phyloP scores from a whole-genome alignment of 1,140 invertebrate genomes.

The Eueides isabella region DNA sequence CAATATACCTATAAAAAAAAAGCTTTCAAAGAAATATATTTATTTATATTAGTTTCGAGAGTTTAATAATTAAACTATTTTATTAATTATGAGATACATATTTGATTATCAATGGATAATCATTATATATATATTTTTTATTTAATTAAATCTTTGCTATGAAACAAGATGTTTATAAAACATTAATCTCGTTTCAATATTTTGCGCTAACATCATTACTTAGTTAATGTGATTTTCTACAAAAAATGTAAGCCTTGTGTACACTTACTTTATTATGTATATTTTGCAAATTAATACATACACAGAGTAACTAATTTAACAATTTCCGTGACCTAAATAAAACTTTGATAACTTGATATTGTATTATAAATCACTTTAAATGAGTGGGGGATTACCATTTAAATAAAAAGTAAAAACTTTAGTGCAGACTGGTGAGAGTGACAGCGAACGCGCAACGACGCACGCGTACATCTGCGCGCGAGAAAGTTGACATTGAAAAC shows the following conservation, averaged over 20 bases:
- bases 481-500: slow-evolving; percentile 63
- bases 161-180: background rate
- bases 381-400: slow-evolving; percentile 69
- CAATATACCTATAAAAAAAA: too few relatives aligned
- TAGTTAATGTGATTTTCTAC: background rate
- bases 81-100: too few relatives aligned
- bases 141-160: background rate
- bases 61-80: too few relatives aligned
- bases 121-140: too few relatives aligned
- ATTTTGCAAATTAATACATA: background rate
- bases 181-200: background rate
- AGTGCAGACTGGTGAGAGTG: slow-evolving; percentile 70
- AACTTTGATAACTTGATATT: slow-evolving; percentile 64
- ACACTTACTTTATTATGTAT: background rate
- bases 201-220: background rate
- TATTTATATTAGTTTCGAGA: too few relatives aligned
- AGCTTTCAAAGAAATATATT: too few relatives aligned
- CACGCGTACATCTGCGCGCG: slow-evolving; percentile 54
- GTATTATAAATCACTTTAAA: slow-evolving; percentile 65
- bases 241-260: background rate
- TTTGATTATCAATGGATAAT: too few relatives aligned
- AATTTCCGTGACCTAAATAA: slow-evolving; percentile 51
- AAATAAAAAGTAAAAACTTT: slow-evolving; percentile 74
- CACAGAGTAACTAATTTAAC: slow-evolving; percentile 6
- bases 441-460: slow-evolving; percentile 52